phyloP scores from a whole-genome alignment of 2,113 vertebrate species.

The Anser brachyrhynchus region DNA sequence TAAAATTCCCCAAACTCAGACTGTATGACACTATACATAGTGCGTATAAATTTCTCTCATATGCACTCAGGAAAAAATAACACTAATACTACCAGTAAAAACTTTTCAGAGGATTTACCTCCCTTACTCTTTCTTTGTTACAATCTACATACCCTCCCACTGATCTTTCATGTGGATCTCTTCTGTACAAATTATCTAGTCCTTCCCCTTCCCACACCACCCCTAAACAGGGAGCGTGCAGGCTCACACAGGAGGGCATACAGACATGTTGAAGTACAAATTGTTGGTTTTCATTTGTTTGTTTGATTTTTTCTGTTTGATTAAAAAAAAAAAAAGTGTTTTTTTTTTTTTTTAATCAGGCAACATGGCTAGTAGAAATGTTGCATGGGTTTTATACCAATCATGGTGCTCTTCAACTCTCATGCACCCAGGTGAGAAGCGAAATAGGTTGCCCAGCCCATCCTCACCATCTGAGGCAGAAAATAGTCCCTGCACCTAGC shows the following conservation, averaged over 20 bases:
- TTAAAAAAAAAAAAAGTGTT: too few relatives aligned
- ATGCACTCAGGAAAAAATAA: background rate
- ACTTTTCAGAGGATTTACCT: background rate
- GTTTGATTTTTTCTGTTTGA: background rate
- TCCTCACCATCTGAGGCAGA: background rate
- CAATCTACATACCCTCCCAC: fast-evolving
- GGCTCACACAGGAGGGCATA: background rate
- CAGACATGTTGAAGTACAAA: fast-evolving
- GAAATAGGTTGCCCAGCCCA: too few relatives aligned
- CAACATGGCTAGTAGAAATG: background rate
- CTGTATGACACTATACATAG: background rate
- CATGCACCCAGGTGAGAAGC: fast-evolving
- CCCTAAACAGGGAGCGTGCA: background rate
- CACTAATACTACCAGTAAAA: background rate
- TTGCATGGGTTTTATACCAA: background rate
- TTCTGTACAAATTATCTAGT: background rate
- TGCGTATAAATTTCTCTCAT: background rate
- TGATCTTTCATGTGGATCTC: fast-evolving
- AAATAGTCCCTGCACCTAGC: background rate
- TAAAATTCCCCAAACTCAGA: background rate
- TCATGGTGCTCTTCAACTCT: background rate
- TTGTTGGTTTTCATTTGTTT: background rate
- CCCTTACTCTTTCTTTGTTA: background rate
- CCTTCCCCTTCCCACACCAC: background rate
- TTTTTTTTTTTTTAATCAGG: background rate